phyloP scores from a whole-genome alignment of 1,140 invertebrate species.

The Aphelenchoides avenae region DNA sequence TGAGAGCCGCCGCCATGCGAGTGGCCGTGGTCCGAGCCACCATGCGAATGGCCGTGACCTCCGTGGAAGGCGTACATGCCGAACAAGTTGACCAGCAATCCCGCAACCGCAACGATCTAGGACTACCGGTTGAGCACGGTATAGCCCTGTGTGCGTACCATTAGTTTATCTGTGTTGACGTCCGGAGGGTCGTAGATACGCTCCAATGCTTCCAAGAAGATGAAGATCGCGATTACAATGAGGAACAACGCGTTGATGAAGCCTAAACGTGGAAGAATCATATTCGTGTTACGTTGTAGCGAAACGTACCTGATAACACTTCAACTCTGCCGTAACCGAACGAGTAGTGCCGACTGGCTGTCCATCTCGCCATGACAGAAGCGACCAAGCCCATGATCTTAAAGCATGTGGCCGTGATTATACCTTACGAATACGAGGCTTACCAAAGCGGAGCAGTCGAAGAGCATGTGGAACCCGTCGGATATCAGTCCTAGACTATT shows the following conservation, averaged over 20 bases:
- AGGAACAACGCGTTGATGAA: constrained; percentile 68
- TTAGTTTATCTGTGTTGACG: constrained; percentile 65
- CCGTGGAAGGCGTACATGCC: constrained; percentile 65
- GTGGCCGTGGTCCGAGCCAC: constrained; percentile 38
- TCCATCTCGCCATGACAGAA: constrained; percentile 64
- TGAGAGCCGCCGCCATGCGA: constrained; percentile 50
- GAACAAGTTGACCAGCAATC: constrained; percentile 65
- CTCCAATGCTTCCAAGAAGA: constrained; percentile 65
- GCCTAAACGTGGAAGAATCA: constrained; percentile 59
- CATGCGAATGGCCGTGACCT: constrained; percentile 54
- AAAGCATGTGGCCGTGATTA: background rate
- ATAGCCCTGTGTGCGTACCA: constrained; percentile 58
- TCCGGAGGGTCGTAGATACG: constrained; percentile 66
- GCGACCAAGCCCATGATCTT: constrained; percentile 65
- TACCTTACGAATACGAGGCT: constrained; percentile 4
- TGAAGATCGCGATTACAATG: constrained; percentile 65
- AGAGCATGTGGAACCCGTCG: constrained; percentile 67
- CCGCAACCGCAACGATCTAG: constrained; percentile 65
- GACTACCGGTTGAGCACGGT: too few species aligned
- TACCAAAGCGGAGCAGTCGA: constrained; percentile 66
- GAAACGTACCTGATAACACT: constrained; percentile 49
- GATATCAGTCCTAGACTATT: constrained; percentile 66
- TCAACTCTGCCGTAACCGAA: constrained; percentile 67
- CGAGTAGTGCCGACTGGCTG: constrained; percentile 65
- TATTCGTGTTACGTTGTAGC: background rate